phyloP scores from a whole-genome alignment of 2,113 vertebrate genomes.

The Ciconia boyciana region DNA sequence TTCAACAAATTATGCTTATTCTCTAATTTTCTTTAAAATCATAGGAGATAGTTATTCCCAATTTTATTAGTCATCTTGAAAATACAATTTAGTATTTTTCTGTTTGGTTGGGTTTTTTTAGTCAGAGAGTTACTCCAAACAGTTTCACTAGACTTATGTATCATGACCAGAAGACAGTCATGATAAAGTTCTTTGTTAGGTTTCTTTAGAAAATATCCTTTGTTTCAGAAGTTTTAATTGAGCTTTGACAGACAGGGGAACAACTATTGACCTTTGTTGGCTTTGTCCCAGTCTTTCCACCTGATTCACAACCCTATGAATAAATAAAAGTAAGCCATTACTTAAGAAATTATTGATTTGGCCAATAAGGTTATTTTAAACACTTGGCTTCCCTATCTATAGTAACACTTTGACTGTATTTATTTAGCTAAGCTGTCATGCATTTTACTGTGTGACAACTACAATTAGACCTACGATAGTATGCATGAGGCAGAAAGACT shows the following conservation, averaged over 20 bases:
- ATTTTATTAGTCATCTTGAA: not conserved
- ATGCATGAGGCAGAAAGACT: not conserved
- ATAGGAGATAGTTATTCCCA: not conserved
- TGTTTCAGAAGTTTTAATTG: not conserved
- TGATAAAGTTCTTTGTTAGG: not conserved
- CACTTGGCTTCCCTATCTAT: not conserved
- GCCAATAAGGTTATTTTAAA: not conserved
- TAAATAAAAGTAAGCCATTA: not conserved
- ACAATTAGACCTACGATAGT: not conserved
- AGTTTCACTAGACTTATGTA: not conserved
- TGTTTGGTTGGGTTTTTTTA: not conserved
- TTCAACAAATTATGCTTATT: not conserved
- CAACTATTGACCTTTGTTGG: not conserved
- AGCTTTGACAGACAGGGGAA: not conserved
- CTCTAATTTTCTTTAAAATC: not conserved
- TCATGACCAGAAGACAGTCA: not conserved
- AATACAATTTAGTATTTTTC: not conserved
- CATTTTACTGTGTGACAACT: not conserved
- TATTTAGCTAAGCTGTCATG: not conserved
- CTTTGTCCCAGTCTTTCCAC: not conserved
- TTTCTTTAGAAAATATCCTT: not conserved
- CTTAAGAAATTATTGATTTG: not conserved
- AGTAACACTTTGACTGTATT: not conserved
- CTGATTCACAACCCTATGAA: not conserved
- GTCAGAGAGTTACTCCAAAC: not conserved